These are phyloP conservation scores for Drosophila persimilis DNA, from an alignment of 1,140 invertebrate species.

Conservation along the genomic window DNA sequence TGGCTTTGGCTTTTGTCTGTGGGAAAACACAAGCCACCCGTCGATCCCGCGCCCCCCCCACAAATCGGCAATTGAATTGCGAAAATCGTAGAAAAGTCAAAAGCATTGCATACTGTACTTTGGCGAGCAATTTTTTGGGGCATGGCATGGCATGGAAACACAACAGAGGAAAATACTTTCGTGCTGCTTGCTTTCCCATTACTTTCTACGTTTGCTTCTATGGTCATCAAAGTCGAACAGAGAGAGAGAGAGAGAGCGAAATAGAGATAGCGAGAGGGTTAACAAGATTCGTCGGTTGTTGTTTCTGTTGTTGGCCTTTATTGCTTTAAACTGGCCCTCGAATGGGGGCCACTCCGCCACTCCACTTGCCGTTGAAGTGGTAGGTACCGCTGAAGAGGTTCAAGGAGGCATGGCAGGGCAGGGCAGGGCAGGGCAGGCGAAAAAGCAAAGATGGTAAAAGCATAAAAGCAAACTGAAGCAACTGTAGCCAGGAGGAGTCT, in stretches of 20 bases:
- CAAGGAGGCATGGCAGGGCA: neutral
- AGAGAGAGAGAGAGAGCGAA: conserved; percentile 8
- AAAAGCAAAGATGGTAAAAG: conserved; percentile 11
- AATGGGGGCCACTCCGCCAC: conserved; percentile 10
- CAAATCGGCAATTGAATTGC: conserved; percentile 72
- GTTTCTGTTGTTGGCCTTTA: conserved; percentile 16
- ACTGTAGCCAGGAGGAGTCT: conserved; percentile 9
- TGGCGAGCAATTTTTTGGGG: conserved; percentile 35
- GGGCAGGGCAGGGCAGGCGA: neutral
- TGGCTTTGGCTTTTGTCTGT: neutral
- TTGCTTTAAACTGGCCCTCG: conserved; percentile 61
- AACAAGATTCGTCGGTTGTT: conserved; percentile 25
- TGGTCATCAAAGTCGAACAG: conserved; percentile 33
- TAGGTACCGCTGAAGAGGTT: conserved; percentile 5
- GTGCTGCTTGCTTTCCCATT: conserved; percentile 15
- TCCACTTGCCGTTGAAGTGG: conserved; percentile 53
- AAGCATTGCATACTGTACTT: conserved; percentile 71
- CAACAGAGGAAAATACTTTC: conserved; percentile 66
- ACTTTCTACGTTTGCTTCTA: neutral
- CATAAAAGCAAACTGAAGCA: conserved; percentile 28
- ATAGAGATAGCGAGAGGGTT: conserved; percentile 25
- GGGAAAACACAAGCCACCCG: too few relatives aligned
- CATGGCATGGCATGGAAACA: conserved; percentile 36
- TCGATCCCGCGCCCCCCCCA: conserved; percentile 2
- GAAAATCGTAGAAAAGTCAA: conserved; percentile 56